Evolutionary conservation across 1,140 invertebrate genomes (phyloP).

Genomic region (Cheumatopsyche charites): DNA sequence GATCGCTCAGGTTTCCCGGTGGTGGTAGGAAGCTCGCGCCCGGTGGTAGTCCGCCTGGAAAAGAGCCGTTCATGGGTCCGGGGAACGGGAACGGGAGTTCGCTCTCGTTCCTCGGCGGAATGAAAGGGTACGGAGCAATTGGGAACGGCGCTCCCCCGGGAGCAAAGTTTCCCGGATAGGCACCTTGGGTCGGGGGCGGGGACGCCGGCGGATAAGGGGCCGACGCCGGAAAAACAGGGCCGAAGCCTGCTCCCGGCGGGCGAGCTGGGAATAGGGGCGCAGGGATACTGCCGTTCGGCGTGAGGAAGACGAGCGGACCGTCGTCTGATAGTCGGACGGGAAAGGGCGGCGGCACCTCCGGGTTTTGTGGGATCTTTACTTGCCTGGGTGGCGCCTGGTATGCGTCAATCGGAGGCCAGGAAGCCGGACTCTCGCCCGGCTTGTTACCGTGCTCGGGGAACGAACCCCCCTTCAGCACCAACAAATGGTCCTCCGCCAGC

Average conservation of each 20-base stretch:
- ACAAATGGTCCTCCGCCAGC: slow-evolving; percentile 85
- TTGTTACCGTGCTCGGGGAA: slow-evolving; percentile 64
- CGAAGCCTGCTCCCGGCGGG: slow-evolving; percentile 65
- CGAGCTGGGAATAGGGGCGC: slow-evolving; percentile 58
- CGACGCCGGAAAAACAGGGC: slow-evolving; percentile 61
- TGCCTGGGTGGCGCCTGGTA: slow-evolving; percentile 79
- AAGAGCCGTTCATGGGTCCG: slow-evolving; percentile 62
- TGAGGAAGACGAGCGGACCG: slow-evolving; percentile 77
- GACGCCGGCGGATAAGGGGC: slow-evolving; percentile 61
- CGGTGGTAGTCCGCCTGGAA: slow-evolving; percentile 66
- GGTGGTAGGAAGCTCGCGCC: slow-evolving; percentile 73
- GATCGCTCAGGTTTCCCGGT: slow-evolving; percentile 72
- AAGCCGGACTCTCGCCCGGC: slow-evolving; percentile 52
- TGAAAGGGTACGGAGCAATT: slow-evolving; percentile 65
- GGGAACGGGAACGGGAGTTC: slow-evolving; percentile 61
- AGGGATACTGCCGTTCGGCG: slow-evolving; percentile 65
- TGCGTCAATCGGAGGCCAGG: slow-evolving; percentile 81
- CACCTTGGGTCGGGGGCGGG: slow-evolving; percentile 58
- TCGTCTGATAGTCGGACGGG: slow-evolving; percentile 81
- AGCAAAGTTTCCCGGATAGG: slow-evolving; percentile 66
- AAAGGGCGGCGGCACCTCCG: slow-evolving; percentile 85
- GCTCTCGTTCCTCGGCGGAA: slow-evolving; percentile 61
- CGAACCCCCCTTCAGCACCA: slow-evolving; percentile 80
- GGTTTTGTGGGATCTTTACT: slow-evolving; percentile 76
- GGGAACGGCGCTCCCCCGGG: slow-evolving; percentile 65